Conservation (phyloP, 2,888 invertebrate genomes). For the Melieria picta region DNA sequence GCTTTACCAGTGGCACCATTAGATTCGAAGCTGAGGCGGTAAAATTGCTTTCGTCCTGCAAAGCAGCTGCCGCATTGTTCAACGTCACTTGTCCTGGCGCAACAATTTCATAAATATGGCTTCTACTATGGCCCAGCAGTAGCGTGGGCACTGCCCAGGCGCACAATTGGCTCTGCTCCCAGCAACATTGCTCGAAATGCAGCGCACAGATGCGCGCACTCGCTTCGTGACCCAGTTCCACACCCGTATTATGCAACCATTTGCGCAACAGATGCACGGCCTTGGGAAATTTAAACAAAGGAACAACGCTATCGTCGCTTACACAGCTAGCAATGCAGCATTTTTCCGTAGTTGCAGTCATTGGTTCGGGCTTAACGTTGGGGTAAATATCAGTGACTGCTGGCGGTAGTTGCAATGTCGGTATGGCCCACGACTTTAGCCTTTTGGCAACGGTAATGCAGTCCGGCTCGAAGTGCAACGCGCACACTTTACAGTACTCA, state of each 20-base stretch:
- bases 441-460: constrained; percentile 43
- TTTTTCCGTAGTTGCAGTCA: constrained; percentile 18
- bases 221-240: constrained; percentile 25
- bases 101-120: constrained; percentile 36
- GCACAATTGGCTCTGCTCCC: constrained; percentile 46
- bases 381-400: constrained; percentile 35
- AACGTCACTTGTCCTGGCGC: constrained; percentile 2
- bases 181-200: constrained; percentile 38
- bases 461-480: constrained; percentile 48
- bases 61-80: not conserved
- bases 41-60: not conserved
- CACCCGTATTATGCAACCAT: constrained; percentile 46
- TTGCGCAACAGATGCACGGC: constrained; percentile 43
- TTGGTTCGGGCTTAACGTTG: not conserved
- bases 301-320: constrained; percentile 13
- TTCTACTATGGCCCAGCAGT: constrained; percentile 50
- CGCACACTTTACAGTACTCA: constrained; percentile 49
- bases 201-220: constrained; percentile 37
- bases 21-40: not conserved
- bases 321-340: constrained; percentile 36
- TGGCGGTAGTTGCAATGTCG: constrained; percentile 48
- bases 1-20: constrained; percentile 1
- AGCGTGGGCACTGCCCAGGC: constrained; percentile 58
- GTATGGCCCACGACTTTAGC: constrained; percentile 51
- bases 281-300: constrained; percentile 49